These are phyloP conservation scores for Daktulosphaira vitifoliae DNA, from an alignment of 1,140 invertebrate genomes.

Conservation along the genomic window DNA sequence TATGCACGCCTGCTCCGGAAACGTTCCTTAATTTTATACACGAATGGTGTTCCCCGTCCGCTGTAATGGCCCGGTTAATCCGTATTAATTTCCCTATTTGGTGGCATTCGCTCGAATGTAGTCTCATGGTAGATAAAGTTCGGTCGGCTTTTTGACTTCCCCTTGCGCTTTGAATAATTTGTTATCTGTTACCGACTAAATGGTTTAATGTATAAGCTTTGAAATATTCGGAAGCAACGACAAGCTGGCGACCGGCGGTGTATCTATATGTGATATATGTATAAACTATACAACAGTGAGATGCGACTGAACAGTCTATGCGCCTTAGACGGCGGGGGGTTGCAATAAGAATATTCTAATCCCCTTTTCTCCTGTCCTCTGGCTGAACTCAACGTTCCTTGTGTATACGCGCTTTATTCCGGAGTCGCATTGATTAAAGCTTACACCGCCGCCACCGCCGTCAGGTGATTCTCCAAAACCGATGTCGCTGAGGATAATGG, in stretches of 20 bases:
- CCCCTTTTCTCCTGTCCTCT: too few species aligned
- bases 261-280: too few species aligned
- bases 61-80: conserved; percentile 14
- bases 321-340: too few species aligned
- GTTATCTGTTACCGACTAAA: conserved; percentile 24
- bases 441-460: too few species aligned
- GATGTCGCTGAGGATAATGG: too few species aligned
- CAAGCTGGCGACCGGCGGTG: background rate
- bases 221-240: conserved; percentile 7
- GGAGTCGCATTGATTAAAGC: conserved; percentile 24
- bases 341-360: too few species aligned
- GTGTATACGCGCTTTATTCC: conserved; percentile 4
- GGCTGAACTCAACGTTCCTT: conserved; percentile 7
- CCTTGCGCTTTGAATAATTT: conserved; percentile 19
- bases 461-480: background rate
- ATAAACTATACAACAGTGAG: too few species aligned
- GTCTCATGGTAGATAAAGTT: conserved; percentile 4
- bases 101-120: background rate
- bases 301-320: too few species aligned
- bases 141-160: conserved; percentile 1
- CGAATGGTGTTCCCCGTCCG: background rate
- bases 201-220: conserved; percentile 10
- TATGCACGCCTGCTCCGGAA: too few species aligned
- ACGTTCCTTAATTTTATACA: too few species aligned
- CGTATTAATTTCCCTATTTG: conserved; percentile 17